These are phyloP conservation scores for Xyrauchen texanus DNA, from an alignment of 2,113 vertebrate genomes.

Conservation along the genomic window DNA sequence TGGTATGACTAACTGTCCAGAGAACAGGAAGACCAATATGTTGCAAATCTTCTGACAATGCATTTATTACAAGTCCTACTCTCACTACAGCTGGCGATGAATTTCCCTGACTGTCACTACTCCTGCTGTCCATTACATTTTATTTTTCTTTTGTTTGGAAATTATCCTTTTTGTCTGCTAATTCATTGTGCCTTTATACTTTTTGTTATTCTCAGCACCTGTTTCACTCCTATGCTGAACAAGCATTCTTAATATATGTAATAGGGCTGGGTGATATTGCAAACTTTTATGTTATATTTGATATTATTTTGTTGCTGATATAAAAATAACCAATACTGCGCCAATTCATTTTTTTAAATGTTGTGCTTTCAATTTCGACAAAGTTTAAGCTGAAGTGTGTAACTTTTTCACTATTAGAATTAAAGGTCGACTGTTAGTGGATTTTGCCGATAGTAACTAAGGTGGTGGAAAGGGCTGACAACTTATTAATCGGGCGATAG, in stretches of 20 bases:
- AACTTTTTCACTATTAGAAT: no score
- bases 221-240: constrained; percentile 28
- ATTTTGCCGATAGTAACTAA: no score
- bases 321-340: no score
- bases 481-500: no score
- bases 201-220: constrained; percentile 16
- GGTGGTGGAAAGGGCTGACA: no score
- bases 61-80: constrained; percentile 23
- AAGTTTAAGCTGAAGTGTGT: no score
- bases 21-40: constrained; percentile 20
- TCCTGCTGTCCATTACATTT: neutral
- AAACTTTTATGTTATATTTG: neutral
- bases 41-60: constrained; percentile 12
- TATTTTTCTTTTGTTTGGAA: neutral
- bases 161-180: neutral
- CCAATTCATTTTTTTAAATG: neutral
- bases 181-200: constrained; percentile 46
- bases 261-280: constrained; percentile 8
- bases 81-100: constrained; percentile 34
- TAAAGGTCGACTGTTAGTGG: no score
- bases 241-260: constrained; percentile 28
- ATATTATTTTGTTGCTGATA: neutral
- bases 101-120: neutral
- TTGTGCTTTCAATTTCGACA: neutral
- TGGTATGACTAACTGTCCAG: constrained; percentile 17